Evolutionary conservation across 1,140 invertebrate genomes (phyloP), one percentile per base, ranked within the genome.

Genomic region (Phocides pigmalion): DNA sequence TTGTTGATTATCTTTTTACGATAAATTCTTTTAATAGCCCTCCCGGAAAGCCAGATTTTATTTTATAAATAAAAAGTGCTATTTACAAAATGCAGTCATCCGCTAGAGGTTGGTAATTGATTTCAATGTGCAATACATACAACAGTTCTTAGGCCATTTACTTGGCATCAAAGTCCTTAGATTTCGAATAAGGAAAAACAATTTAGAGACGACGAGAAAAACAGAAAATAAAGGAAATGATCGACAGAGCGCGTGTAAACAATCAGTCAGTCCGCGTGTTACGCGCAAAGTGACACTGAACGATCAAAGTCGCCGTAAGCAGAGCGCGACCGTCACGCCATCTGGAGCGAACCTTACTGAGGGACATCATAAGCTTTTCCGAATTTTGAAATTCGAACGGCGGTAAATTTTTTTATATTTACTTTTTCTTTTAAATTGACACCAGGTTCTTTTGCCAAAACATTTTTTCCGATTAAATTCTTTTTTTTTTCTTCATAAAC

Each of bases 311-410:
- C 72, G 28, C 6, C 9, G 42, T 39, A 79, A 79, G 61, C 66
- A 79, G 76, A 76, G 65, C 76, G 74, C 20, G 56, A 70, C 76
- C 64, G 71, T 72, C 47, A 69, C 66, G 69, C 66, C 35, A 49
- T 8, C 28, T 9, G 47, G 22, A 54, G 14, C 28, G 41, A 50
- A 56, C 39, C 49, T 58, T 53, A 65, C 19, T 39, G 47, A 37
- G 59, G 74, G 69, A 77, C 72, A 72, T 71, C 74, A 76, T 20
- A 6, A 25, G 37, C 25, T 59, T 51, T 50, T 56, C 53, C 22
- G 47, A 50, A 50, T 50, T 35, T 51, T 44, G 39, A 53, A 44
- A 46, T 53, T 64, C 16, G 8, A 17, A 20, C 35, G 35, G 35
- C 14, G 3, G 0, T 8, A 42, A 42, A 42, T 17, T 42, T 42